Evolutionary conservation across 2,888 invertebrate genomes (phyloP), one percentile per base, ranked within the genome.

Genomic region (Labia minor): DNA sequence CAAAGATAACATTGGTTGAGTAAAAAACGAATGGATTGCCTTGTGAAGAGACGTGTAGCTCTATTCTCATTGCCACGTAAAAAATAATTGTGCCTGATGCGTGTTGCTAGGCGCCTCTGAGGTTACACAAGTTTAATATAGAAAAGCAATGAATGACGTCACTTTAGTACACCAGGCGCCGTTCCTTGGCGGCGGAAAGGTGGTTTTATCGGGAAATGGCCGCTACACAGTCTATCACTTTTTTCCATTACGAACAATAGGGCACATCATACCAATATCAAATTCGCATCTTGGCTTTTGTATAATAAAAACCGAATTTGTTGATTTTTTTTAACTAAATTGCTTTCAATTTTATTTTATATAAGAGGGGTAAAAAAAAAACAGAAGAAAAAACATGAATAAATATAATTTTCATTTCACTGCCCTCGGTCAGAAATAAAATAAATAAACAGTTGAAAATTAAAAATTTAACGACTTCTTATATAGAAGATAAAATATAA

Each of bases 81-180:
- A 49, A 49, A 49, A 49, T 49, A 49, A 49, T 49, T 49, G 49
- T 14, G 49, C 14, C 3, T 49, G n/a, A 49, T 49, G 49, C 16
- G 49, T 49, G 49, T 49, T 49, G 49, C 49, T 49, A 49, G 49
- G 49, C 49, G 49, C 49, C 49, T 4, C 3, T 49, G 49, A 49
- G 49, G 49, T 49, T 49, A 49, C 49, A 16, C 16, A 14, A 16
- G 49, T 49, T 49, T 49, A 49, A 49, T 49, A 49, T 49, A 49
- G 49, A 49, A 49, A 49, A 49, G 49, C 49, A 26, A 8, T 6
- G 26, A 8, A 3, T 49, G 49, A 11, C 49, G 49, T 49, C 49
- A 49, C 16, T 49, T 49, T 49, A 49, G n/a, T 49, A 49, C 49
- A 49, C 49, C n/a, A 49, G 49, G 16, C 49, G 49, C 49, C 49